Evolutionary conservation across 2,888 invertebrate species (phyloP).

Genomic region (Pegoplata infirma): DNA sequence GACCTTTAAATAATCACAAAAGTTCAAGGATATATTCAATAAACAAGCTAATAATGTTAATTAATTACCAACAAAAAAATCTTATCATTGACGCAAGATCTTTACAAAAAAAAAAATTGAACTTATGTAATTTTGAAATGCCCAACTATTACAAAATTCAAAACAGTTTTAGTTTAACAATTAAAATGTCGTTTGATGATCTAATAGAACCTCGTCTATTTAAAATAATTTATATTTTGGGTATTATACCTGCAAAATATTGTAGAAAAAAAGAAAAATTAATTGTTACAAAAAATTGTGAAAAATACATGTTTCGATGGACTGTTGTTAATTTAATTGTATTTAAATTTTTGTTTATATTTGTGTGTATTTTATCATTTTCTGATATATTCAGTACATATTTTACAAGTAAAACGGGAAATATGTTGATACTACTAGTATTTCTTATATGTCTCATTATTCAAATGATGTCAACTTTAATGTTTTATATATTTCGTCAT

Average conservation of each 20-base stretch:
- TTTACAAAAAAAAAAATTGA: too few relatives aligned
- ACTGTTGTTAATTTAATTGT: constrained; percentile 12
- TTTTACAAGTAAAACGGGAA: constrained; percentile 31
- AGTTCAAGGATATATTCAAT: too few relatives aligned
- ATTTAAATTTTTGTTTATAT: constrained; percentile 1
- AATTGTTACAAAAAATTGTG: constrained; percentile 4
- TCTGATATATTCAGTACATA: not conserved
- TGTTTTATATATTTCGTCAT: constrained; percentile 21
- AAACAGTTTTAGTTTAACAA: too few relatives aligned
- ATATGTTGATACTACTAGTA: constrained; percentile 5
- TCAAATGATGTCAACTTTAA: constrained; percentile 10
- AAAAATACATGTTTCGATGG: constrained; percentile 19
- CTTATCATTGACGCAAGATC: too few relatives aligned
- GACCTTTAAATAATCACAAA: too few relatives aligned
- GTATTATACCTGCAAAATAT: constrained; percentile 42
- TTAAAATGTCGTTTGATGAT: constrained; percentile 17
- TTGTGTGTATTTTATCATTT: constrained; percentile 9
- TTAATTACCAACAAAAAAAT: too few relatives aligned
- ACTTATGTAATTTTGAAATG: too few relatives aligned
- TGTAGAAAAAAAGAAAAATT: constrained; percentile 15
- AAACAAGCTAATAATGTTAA: too few relatives aligned
- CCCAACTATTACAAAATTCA: too few relatives aligned
- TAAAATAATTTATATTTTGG: constrained; percentile 17
- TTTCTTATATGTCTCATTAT: constrained; percentile 5
- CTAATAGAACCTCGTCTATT: constrained; percentile 15